Base-by-base conservation (phyloP, 1,140 invertebrate species). In the Trichonephila inaurata region DNA sequence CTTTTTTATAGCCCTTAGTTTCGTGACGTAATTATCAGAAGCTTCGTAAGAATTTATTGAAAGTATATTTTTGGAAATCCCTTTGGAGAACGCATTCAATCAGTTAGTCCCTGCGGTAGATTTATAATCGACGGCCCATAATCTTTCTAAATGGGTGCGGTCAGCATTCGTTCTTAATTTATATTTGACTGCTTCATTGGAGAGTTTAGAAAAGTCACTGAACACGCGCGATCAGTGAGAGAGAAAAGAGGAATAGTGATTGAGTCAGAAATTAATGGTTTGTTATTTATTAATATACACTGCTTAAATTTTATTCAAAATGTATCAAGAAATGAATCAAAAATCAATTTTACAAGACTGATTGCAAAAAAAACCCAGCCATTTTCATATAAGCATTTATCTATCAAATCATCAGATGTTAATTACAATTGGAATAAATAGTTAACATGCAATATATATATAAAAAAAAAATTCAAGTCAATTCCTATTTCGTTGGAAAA, bases 81-180 rank as follows among this genome's bases (percentile, higher is more conserved):
- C 72, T 33, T 77, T 16, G 72, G 28, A 77, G 18, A 24, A 33
- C 14, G 72, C 28, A 77, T 77, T 77, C 72, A 77, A 77, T 77
- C 72, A 77, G 72, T 77, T 77, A 19, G 28, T 77, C 72, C 72
- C 72, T 18, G 14, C 14, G 72, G 72, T 77, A 28, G 28, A 77
- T 77, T 77, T 77, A 77, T 77, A 18, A 77, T 40, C 72, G 72
- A 33, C 14, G 28, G 4, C 28, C 33, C 28, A 40, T 33, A 77
- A 77, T 77, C 72, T 40, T 33, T 77, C 28, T 77, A 18, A 77
- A 77, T 77, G 72, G 72, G 72, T 40, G 72, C 72, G 72, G 72
- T 77, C 72, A 51, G 5, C 24, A 77, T 40, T 77, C 72, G 72
- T 77, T 77, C 72, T 77, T 77, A 33, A 77, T 77, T 77, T 77